Base-by-base conservation (phyloP, 2,797 vertebrate species). In the Rousettus madagascariensis region DNA sequence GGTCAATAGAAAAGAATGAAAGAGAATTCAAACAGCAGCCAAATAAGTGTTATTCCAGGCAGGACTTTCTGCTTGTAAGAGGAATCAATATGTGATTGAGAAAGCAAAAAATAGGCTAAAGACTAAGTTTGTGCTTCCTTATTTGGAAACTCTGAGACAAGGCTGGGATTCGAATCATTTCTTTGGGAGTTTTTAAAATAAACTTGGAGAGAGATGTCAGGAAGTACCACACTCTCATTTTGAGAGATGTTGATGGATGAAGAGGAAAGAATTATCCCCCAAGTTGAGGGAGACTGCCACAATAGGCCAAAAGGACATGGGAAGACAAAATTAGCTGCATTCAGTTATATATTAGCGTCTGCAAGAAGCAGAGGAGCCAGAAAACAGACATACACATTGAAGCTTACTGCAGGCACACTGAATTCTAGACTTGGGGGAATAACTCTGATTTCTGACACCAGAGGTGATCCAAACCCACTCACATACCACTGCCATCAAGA, bases 331-430 rank as follows among this genome's bases (percentile, higher is more conserved):
- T 26, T 33, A 2, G 16, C 55, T 19, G 8, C 5, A 7, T 26
- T 17, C 63, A 33, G 16, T 36, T 41, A 9, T 7, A 16, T 1
- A 17, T 11, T 12, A 22, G 46, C 11, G 24, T 71, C 2, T 16
- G 46, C 20, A 20, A 66, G 38, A n/a, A 74, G 12, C 17, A 9
- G 5, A 41, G 9, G 22, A 49, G 16, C 38, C 8, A 5, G 55
- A 57, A 22, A 55, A 46, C 1, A 28, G 7, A 24, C 30, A 17
- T 0, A 1, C 0, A 0, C 1, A 1, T 7, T 3, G 19, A 53
- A 46, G 19, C 17, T 17, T 61, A 53, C 69, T 38, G 24, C 33
- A 41, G 43, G 30, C 46, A 10, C 11, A 3, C 8, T 38, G 65
- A 11, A 33, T 20, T 38, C 77, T 10, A 41, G 38, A 12, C 49